Evolutionary conservation across 2,113 vertebrate genomes (phyloP), one percentile per base, ranked within the genome.

Genomic region (Hyperopisus bebe): DNA sequence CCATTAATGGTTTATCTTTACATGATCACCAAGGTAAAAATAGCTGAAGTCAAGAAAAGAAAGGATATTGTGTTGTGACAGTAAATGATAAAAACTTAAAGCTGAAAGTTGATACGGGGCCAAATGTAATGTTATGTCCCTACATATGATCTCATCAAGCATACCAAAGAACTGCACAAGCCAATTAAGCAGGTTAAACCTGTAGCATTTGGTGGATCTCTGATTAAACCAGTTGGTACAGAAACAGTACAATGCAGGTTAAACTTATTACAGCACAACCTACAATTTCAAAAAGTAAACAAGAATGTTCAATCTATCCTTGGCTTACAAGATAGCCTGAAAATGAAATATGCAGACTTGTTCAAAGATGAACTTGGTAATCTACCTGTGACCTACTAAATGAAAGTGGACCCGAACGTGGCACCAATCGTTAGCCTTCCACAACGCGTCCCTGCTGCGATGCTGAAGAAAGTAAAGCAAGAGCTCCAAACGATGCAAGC

Each of bases 41-140:
- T 42, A 44, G 15, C 19, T 48, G 11, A 1, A 51, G 44, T 46
- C 2, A 6, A 9, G 55, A 89, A 42, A 89, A 82, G 21, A 27
- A 80, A 31, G 42, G 24, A 27, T 11, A 85, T 17, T 89, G 88
- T 17, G 17, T 15, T 44, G 35, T 58, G 77, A 58, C 21, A 55
- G 39, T 85, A n/a, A 17, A 89, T 85, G 80, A 3, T 42, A 89
- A 85, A 89, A 24, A 35, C 1, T 24, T 89, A 2, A 31, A 85
- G 11, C 35, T 89, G 6, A 85, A 85, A 85, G 80, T 89, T 1
- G 80, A 89, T 7, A 89, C 88, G 19, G 66, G 77, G 27, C 31
- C 50, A 0, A 82, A 44, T 53, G 83, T 42, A 89, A 83, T n/a
- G 77, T 89, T 1, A 89, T 42, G n/a, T 55, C 48, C 0, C 27